A percentile compares a stretch with the other conserved stretches of the same genome.
phyloP scores from a whole-genome alignment of 2,888 invertebrate species.

The Seira sanloemensis region DNA sequence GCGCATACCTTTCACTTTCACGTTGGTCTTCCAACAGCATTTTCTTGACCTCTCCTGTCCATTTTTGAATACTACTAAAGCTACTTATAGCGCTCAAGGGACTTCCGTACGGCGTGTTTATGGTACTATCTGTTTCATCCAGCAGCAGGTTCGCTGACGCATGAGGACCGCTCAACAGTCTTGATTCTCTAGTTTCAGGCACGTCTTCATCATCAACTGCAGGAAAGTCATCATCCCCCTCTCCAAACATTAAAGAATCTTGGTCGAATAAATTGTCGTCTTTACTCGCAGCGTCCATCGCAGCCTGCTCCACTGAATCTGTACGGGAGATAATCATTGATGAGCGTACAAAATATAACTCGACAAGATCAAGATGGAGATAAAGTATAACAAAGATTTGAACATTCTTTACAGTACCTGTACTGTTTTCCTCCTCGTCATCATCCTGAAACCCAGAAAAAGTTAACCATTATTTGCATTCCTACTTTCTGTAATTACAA shows the following conservation, averaged over 20 bases:
- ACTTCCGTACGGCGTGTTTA: conserved; percentile 54
- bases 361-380: not conserved
- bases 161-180: conserved; percentile 14
- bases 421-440: conserved; percentile 25
- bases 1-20: conserved; percentile 37
- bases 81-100: conserved; percentile 48
- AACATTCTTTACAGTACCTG: not conserved
- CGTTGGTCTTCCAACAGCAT: conserved; percentile 59
- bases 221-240: conserved; percentile 31
- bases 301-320: conserved; percentile 20
- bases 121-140: conserved; percentile 46
- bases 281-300: not conserved
- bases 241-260: conserved; percentile 58
- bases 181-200: conserved; percentile 8
- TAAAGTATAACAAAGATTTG: not conserved
- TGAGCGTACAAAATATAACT: not conserved
- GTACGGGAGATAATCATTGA: no score
- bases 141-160: not conserved
- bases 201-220: conserved; percentile 15
- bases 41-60: conserved; percentile 54
- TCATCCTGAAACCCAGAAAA: not conserved
- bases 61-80: conserved; percentile 40
- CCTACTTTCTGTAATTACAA: no score
- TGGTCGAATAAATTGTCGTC: conserved; percentile 47
- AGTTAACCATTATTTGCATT: no score